phyloP scores from a whole-genome alignment of 2,797 vertebrate genomes.

The Gadopsis marmoratus region DNA sequence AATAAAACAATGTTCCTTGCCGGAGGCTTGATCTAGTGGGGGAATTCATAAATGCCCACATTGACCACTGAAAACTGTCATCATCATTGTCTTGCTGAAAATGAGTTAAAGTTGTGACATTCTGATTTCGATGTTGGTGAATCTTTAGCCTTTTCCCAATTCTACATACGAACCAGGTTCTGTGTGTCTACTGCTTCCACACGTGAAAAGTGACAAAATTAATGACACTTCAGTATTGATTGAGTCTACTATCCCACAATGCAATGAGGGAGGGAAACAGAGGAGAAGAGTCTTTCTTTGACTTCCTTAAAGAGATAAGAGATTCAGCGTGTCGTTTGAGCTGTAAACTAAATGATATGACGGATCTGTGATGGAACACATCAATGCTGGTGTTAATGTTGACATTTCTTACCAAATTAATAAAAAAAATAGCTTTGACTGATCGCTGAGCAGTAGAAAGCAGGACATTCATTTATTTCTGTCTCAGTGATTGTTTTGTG shows the following conservation, averaged over 20 bases:
- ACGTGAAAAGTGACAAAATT: not conserved
- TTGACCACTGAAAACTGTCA: slow-evolving; percentile 19
- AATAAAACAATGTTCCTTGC: slow-evolving; percentile 18
- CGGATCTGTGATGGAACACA: too few species aligned
- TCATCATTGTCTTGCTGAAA: not conserved
- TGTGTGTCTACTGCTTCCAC: not conserved
- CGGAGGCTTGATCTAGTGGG: slow-evolving; percentile 8
- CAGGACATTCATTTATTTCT: not conserved
- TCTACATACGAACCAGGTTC: not conserved
- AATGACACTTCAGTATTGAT: not conserved
- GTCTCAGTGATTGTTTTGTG: not conserved
- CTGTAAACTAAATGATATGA: too few species aligned
- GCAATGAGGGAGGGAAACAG: not conserved
- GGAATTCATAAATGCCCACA: slow-evolving; percentile 29
- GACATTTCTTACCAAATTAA: too few species aligned
- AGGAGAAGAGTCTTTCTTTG: not conserved
- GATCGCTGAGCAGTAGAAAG: not conserved
- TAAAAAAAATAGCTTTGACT: not conserved
- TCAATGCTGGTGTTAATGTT: too few species aligned
- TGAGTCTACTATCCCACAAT: not conserved
- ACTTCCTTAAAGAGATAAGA: not conserved
- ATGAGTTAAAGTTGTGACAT: not conserved
- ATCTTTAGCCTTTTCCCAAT: not conserved
- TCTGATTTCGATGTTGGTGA: not conserved
- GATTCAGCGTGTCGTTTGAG: too few species aligned